These are phyloP conservation scores for Arvicanthis niloticus DNA, from an alignment of 2,113 vertebrate genomes.

Conservation along the genomic window DNA sequence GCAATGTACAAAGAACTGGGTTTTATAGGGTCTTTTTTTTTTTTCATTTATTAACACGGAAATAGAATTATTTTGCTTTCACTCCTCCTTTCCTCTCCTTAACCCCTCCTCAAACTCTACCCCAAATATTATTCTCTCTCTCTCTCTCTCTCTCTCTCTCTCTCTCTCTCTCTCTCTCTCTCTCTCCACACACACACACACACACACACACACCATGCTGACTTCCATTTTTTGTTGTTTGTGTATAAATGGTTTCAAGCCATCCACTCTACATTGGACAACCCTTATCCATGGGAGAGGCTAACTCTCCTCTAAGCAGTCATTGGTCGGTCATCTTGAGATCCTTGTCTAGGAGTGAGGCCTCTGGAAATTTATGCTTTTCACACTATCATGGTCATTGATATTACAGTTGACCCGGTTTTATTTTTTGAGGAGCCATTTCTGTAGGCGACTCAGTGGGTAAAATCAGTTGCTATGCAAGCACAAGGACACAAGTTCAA, in stretches of 20 bases:
- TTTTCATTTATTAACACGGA: not conserved
- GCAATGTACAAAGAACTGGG: not conserved
- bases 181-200: not conserved
- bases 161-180: too few species aligned
- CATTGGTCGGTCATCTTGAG: not conserved
- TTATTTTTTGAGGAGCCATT: not conserved
- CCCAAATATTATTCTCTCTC: not conserved
- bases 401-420: not conserved
- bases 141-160: too few species aligned
- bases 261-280: not conserved
- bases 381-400: not conserved
- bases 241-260: not conserved
- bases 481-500: not conserved
- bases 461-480: not conserved
- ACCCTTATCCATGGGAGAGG: not conserved
- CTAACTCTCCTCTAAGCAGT: not conserved
- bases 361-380: not conserved
- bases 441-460: not conserved
- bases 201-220: not conserved
- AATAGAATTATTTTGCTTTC: not conserved
- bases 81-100: not conserved
- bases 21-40: not conserved
- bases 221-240: too few species aligned
- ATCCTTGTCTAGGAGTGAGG: not conserved
- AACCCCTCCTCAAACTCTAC: not conserved